phyloP scores from a whole-genome alignment of 2,888 invertebrate species.

The Rosalia funebris region DNA sequence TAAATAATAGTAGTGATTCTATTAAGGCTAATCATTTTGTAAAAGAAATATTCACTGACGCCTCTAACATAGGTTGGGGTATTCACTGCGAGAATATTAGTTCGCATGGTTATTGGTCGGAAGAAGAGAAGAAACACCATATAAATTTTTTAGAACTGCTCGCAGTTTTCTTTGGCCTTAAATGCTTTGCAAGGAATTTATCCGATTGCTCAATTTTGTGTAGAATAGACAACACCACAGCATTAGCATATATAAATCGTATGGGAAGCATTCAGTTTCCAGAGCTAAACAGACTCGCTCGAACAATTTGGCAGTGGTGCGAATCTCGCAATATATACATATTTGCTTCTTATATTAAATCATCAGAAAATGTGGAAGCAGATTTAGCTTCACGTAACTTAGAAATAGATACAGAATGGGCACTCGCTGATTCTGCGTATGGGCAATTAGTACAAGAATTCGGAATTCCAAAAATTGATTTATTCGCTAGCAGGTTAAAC shows the following conservation, averaged over 20 bases:
- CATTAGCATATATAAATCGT: conserved; percentile 29
- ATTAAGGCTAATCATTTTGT: conserved; percentile 17
- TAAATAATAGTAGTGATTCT: conserved; percentile 16
- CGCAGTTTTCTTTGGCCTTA: conserved; percentile 38
- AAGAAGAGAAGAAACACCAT: conserved; percentile 25
- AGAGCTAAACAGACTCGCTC: conserved; percentile 11
- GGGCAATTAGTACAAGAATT: conserved; percentile 7
- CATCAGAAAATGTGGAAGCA: conserved; percentile 24
- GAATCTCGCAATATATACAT: conserved; percentile 27
- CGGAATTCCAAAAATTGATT: conserved; percentile 22
- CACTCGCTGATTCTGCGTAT: conserved; percentile 1
- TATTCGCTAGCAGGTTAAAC: conserved; percentile 31
- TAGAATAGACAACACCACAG: conserved; percentile 33
- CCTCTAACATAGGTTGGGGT: conserved; percentile 42
- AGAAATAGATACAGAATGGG: conserved; percentile 8
- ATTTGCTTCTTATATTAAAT: conserved; percentile 28
- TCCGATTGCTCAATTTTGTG: conserved; percentile 22
- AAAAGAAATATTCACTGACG: conserved; percentile 42
- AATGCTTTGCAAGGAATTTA: conserved; percentile 27
- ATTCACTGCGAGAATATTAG: too few relatives aligned
- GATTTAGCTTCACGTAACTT: conserved; percentile 21
- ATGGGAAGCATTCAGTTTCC: conserved; percentile 27
- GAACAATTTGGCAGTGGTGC: conserved; percentile 29
- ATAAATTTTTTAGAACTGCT: conserved; percentile 34
- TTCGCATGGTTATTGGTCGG: conserved; percentile 37